Percentiles rank a stretch among this genome's conserved stretches.
Conservation (phyloP, 2,797 vertebrate species). For the Eupleurogrammus muticus region DNA sequence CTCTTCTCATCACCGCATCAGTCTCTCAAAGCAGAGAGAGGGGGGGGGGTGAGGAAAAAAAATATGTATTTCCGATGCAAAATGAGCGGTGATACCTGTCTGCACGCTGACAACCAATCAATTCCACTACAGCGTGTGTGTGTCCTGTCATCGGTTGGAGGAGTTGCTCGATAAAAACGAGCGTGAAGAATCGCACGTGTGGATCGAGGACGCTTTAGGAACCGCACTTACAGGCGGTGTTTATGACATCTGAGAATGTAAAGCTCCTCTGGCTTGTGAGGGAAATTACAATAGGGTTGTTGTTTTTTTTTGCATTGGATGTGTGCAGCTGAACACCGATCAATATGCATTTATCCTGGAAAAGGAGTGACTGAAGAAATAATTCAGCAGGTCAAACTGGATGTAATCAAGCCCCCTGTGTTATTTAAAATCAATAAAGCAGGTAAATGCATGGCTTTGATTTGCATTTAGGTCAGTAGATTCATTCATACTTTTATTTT, state of each 20-base stretch:
- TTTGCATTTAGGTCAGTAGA: not conserved
- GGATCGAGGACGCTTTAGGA: constrained; percentile 63
- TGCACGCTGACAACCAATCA: constrained; percentile 75
- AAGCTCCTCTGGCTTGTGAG: constrained; percentile 18
- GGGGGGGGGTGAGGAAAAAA: too few relatives aligned
- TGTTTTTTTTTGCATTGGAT: constrained; percentile 27
- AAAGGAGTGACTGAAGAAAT: constrained; percentile 18
- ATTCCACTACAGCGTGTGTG: constrained; percentile 68
- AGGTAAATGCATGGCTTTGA: not conserved
- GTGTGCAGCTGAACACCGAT: constrained; percentile 18
- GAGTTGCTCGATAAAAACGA: constrained; percentile 67
- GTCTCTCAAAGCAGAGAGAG: constrained; percentile 50
- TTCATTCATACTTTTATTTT: not conserved
- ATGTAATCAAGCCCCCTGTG: constrained; percentile 8
- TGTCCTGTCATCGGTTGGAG: constrained; percentile 66
- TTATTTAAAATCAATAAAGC: constrained; percentile 16
- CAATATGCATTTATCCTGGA: not conserved
- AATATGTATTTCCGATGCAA: constrained; percentile 68
- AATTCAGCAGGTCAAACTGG: constrained; percentile 38
- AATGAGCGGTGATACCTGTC: constrained; percentile 70
- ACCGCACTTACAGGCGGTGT: constrained; percentile 39
- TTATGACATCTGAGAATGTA: constrained; percentile 43
- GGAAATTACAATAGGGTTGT: constrained; percentile 32
- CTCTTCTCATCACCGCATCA: constrained; percentile 59
- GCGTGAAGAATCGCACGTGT: constrained; percentile 58